A percentile compares a stretch with the other conserved stretches of the same genome.
Conservation (phyloP, 53 echinoderm and acorn worm genomes). For the Holothuria leucospilota region DNA sequence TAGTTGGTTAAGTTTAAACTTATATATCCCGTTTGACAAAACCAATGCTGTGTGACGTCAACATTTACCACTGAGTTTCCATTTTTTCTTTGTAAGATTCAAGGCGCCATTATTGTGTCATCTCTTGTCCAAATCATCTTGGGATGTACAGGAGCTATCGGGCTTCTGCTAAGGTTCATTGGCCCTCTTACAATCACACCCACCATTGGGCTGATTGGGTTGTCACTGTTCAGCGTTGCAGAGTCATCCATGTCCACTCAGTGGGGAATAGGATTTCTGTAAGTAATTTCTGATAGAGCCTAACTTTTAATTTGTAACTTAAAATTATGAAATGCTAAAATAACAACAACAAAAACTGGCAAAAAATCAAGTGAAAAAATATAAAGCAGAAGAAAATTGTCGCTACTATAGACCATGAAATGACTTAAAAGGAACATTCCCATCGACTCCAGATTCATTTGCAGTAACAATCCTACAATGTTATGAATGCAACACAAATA, state of each 20-base stretch:
- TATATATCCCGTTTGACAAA: too few species aligned
- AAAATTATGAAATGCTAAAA: background rate
- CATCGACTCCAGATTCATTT: too few species aligned
- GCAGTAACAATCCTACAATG: too few species aligned
- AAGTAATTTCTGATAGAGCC: slow-evolving; percentile 32
- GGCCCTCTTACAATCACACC: slow-evolving; percentile 94
- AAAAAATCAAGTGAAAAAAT: too few species aligned
- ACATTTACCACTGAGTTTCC: too few species aligned
- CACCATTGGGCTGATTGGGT: slow-evolving; percentile 93
- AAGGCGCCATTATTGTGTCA: slow-evolving; percentile 88
- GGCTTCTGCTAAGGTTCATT: slow-evolving; percentile 80
- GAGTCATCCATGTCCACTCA: slow-evolving; percentile 65
- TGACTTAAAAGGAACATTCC: too few species aligned
- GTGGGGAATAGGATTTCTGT: slow-evolving; percentile 94
- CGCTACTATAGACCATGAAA: too few species aligned
- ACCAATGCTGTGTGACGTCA: too few species aligned
- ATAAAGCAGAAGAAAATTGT: too few species aligned
- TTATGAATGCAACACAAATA: too few species aligned
- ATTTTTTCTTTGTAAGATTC: slow-evolving; percentile 60
- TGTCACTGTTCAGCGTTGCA: slow-evolving; percentile 75
- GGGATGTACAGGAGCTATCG: slow-evolving; percentile 88
- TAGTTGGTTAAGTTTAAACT: too few species aligned
- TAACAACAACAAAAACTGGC: too few species aligned
- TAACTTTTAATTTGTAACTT: background rate
- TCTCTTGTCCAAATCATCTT: slow-evolving; percentile 83